These are phyloP conservation scores for Toxotes jaculatrix DNA, from an alignment of 2,113 vertebrate genomes.

Conservation along the genomic window DNA sequence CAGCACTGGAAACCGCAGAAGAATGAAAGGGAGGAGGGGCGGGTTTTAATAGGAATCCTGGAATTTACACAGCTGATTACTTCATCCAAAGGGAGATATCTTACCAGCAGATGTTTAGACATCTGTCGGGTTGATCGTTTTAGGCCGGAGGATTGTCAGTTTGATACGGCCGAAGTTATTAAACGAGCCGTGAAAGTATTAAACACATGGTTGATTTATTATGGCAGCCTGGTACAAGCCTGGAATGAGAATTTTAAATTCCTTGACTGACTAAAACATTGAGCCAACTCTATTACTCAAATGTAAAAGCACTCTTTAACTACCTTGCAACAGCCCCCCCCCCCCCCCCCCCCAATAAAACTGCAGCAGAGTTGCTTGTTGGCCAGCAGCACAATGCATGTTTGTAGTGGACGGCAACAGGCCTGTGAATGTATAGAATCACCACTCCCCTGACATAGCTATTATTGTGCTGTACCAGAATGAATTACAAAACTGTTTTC, in stretches of 20 bases:
- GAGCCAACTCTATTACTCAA: neutral
- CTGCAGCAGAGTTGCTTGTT: neutral
- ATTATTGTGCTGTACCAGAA: conserved; percentile 13
- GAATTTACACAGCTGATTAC: conserved; percentile 37
- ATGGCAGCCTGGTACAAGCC: neutral
- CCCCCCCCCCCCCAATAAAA: conserved; percentile 11
- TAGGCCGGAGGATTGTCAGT: conserved; percentile 34
- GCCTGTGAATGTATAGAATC: conserved; percentile 2
- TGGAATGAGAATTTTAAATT: neutral
- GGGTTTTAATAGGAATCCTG: conserved; percentile 23
- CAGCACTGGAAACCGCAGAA: conserved; percentile 42
- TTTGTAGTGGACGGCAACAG: conserved; percentile 6
- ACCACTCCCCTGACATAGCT: neutral
- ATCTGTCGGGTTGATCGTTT: conserved; percentile 46
- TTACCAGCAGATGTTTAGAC: conserved; percentile 57
- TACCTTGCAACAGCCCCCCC: neutral
- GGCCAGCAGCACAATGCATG: neutral
- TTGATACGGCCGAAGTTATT: neutral
- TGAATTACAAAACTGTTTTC: neutral
- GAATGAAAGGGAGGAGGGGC: conserved; percentile 26
- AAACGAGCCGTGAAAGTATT: conserved; percentile 1
- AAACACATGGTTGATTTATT: conserved; percentile 22
- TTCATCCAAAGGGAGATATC: conserved; percentile 23
- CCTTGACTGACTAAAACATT: neutral
- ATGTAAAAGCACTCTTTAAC: conserved; percentile 6